These are phyloP conservation scores for Noctua janthina DNA, from an alignment of 2,888 invertebrate species.

Conservation along the genomic window DNA sequence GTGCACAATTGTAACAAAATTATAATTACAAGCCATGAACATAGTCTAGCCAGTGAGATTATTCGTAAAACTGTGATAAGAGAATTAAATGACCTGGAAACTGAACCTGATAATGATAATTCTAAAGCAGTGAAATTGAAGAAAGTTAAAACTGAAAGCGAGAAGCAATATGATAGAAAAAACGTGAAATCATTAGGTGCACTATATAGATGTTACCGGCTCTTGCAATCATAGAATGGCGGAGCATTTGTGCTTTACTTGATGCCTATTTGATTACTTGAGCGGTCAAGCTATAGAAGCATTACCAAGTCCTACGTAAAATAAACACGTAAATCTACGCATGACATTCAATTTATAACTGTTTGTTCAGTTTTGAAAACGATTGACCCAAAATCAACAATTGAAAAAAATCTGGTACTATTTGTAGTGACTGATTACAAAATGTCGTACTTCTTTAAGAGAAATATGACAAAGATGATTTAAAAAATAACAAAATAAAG, in stretches of 20 bases:
- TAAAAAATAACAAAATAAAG: constrained; percentile 58
- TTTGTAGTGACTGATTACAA: constrained; percentile 43
- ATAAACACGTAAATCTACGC: constrained; percentile 25
- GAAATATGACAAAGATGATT: constrained; percentile 53
- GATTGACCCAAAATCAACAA: constrained; percentile 34
- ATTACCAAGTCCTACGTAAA: constrained; percentile 6
- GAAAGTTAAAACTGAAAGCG: constrained; percentile 73
- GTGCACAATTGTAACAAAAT: constrained; percentile 26
- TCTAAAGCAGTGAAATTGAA: constrained; percentile 64
- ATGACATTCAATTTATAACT: constrained; percentile 14
- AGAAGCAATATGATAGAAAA: constrained; percentile 69
- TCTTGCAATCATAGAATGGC: constrained; percentile 55
- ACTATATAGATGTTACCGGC: constrained; percentile 64
- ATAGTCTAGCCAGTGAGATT: not conserved
- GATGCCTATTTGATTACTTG: constrained; percentile 70
- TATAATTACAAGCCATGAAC: constrained; percentile 7
- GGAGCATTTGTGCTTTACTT: constrained; percentile 61
- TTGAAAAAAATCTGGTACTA: constrained; percentile 8
- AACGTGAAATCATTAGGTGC: constrained; percentile 69
- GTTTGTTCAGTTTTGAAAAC: constrained; percentile 39
- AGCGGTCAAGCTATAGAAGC: constrained; percentile 21
- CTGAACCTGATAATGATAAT: constrained; percentile 34
- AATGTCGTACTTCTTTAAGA: constrained; percentile 36
- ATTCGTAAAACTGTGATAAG: constrained; percentile 2
- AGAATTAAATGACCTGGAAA: constrained; percentile 33